Base-by-base conservation (phyloP, 2,888 invertebrate genomes). In the Drosophila paranaensis region DNA sequence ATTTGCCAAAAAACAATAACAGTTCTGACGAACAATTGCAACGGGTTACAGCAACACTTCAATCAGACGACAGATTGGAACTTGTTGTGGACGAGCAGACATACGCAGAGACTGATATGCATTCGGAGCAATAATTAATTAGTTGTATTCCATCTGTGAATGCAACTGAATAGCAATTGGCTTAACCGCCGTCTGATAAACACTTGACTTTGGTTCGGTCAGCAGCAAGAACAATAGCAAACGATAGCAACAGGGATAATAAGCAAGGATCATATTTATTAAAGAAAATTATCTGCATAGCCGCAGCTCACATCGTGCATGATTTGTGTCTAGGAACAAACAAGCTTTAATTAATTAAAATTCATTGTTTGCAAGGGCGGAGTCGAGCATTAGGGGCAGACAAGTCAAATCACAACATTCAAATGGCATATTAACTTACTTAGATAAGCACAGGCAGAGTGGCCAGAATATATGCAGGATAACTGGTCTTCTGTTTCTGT, bases 341-440 rank as follows among this genome's bases (percentile, higher is more conserved):
- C 69, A 79, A 76, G 64, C 74, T 88, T 88, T 78, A 89, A 84
- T 89, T 84, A 84, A 84, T 84, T 84, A 85, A 88, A 89, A 88
- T 84, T 82, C 90, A 89, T 88, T 85, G 82, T 66, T 53, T 27
- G 2, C 10, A 3, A 6, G 54, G 27, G 27, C 11, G 14, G 54
- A 27, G 54, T 11, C 10, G 45, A 42, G n/a, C 14, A n/a, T 35
- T 16, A 20, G 48, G 27, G 25, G 33, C 39, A 63, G 45, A 56
- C 53, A 55, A 50, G 40, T 56, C 58, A 65, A 78, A 81, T 75
- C 74, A 78, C 74, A 76, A 68, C 80, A 84, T 88, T 79, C 74
- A 79, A 89, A 89, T 84, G 90, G 72, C 86, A 85, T 88, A 89
- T 84, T 84, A 84, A 84, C 84, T 88, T 85, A 76, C 84, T 88